Percentiles rank a stretch among this genome's conserved stretches.
Evolutionary conservation across 2,797 vertebrate species (phyloP).

Genomic region (Typhlichthys subterraneus): DNA sequence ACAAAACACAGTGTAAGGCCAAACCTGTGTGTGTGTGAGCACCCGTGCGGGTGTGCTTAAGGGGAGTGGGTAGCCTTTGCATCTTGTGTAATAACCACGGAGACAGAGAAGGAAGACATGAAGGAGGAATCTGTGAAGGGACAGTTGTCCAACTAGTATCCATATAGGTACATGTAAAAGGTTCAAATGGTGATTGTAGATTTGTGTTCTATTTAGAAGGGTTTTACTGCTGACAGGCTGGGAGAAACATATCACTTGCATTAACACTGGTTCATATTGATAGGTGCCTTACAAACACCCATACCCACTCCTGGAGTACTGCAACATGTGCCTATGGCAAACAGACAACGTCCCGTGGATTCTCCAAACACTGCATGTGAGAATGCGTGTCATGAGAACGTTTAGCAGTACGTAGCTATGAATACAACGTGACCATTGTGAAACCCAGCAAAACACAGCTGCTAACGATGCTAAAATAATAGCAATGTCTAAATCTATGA

Average conservation of each 20-base stretch:
- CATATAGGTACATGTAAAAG: not conserved
- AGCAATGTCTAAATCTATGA: conserved; percentile 74
- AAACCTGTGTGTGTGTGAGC: conserved; percentile 43
- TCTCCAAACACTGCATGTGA: conserved; percentile 31
- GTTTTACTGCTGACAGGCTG: no score
- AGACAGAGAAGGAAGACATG: not conserved
- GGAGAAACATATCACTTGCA: conserved; percentile 22
- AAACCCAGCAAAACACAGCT: conserved; percentile 70
- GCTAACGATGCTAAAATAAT: conserved; percentile 75
- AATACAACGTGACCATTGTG: conserved; percentile 68
- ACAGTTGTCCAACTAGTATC: not conserved
- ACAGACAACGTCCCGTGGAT: conserved; percentile 13
- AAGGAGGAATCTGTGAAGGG: not conserved
- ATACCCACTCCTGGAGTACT: not conserved
- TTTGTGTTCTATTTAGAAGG: no score
- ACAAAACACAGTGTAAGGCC: conserved; percentile 71
- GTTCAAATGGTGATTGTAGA: no score
- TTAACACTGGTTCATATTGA: conserved; percentile 9
- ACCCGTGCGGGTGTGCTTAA: conserved; percentile 14
- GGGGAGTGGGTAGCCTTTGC: conserved; percentile 25
- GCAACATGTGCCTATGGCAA: not conserved
- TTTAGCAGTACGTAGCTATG: conserved; percentile 53
- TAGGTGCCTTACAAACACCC: no score
- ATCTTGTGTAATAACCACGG: not conserved
- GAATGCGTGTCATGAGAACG: conserved; percentile 59